Evolutionary conservation across 2,888 invertebrate species (phyloP).

Genomic region (Rhodophaea formosa): DNA sequence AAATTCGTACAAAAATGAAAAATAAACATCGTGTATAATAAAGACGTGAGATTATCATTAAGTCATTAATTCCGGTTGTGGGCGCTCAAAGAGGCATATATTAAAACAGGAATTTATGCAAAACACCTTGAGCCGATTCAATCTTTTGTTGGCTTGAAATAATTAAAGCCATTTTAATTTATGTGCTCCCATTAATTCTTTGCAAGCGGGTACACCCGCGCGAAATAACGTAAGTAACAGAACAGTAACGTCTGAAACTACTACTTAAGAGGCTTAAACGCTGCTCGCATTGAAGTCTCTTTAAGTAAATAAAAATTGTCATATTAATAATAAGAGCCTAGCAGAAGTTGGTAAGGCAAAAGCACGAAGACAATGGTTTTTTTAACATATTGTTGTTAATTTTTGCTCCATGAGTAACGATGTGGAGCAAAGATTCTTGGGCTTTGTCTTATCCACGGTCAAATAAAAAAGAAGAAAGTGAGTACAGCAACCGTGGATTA

Average conservation of each 20-base stretch:
- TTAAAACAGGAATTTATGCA: conserved; percentile 41
- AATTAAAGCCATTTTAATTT: conserved; percentile 51
- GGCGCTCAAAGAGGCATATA: conserved; percentile 18
- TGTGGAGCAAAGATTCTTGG: too few relatives aligned
- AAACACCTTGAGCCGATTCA: conserved; percentile 43
- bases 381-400: too few relatives aligned
- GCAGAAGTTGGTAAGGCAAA: too few relatives aligned
- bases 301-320: too few relatives aligned
- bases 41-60: conserved; percentile 30
- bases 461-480: too few relatives aligned
- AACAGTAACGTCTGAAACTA: neutral
- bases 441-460: too few relatives aligned
- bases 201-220: conserved; percentile 16
- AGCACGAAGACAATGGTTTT: too few relatives aligned
- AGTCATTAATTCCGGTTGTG: conserved; percentile 27
- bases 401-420: too few relatives aligned
- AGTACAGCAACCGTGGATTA: too few relatives aligned
- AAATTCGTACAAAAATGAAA: neutral
- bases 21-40: conserved; percentile 20
- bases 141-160: conserved; percentile 48
- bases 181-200: conserved; percentile 40
- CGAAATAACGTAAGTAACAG: neutral
- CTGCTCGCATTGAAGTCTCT: too few relatives aligned
- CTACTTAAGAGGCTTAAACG: too few relatives aligned
- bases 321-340: too few relatives aligned